Evolutionary conservation across 2,888 invertebrate species (phyloP).

Genomic region (Pristionchus maxplancki): DNA sequence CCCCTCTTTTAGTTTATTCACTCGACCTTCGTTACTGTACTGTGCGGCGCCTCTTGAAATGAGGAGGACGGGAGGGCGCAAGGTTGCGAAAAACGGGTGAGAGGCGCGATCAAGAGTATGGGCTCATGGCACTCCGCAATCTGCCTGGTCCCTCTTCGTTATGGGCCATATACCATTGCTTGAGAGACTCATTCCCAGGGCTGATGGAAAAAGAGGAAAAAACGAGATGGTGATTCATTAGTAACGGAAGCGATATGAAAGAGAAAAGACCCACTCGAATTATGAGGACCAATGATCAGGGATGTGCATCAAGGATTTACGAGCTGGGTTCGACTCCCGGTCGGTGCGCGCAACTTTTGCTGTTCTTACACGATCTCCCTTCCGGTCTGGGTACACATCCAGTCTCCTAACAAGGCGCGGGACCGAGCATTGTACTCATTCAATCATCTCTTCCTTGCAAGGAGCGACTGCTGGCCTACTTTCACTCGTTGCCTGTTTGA

Average conservation of each 20-base stretch:
- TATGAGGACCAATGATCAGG: not conserved
- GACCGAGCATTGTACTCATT: not conserved
- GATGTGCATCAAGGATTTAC: not conserved
- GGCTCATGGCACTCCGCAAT: not conserved
- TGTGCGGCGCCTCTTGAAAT: not conserved
- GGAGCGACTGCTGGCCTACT: conserved; percentile 27
- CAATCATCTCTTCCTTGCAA: not conserved
- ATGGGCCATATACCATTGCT: too few species aligned
- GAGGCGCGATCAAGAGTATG: not conserved
- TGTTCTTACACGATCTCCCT: not conserved
- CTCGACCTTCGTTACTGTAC: conserved; percentile 33
- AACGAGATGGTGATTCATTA: not conserved
- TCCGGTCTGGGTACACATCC: not conserved
- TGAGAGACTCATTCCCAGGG: not conserved
- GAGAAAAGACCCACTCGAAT: not conserved
- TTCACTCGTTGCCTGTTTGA: conserved; percentile 20
- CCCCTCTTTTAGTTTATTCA: not conserved
- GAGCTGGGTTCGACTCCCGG: not conserved
- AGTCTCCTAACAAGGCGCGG: not conserved
- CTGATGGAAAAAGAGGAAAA: not conserved
- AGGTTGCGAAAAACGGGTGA: not conserved
- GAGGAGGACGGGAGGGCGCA: not conserved
- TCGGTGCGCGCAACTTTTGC: too few species aligned
- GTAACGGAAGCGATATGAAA: conserved; percentile 3
- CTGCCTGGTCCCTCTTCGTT: not conserved